Evolutionary conservation across 37 sponge, comb jelly and placozoan species (phyloP).

Genomic region (Tethya wilhelma): DNA sequence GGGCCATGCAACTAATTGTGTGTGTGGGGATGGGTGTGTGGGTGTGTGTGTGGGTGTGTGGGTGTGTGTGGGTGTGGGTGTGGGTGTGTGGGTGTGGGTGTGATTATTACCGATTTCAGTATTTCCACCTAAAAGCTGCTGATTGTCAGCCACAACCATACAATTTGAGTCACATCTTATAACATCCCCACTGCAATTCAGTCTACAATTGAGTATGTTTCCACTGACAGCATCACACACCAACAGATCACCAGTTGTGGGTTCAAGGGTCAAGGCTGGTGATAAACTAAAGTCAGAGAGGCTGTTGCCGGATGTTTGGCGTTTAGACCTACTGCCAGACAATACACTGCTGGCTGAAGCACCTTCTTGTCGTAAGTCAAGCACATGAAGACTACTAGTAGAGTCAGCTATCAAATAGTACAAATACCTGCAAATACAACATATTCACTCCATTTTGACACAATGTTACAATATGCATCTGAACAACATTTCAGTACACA

Average conservation of each 20-base stretch:
- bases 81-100: neutral
- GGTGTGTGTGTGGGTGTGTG: too few relatives aligned
- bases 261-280: conserved; percentile 31
- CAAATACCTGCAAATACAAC: neutral
- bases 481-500: too few relatives aligned
- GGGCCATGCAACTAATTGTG: too few relatives aligned
- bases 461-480: too few relatives aligned
- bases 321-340: neutral
- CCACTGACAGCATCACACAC: conserved; percentile 35
- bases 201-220: conserved; percentile 45
- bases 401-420: conserved; percentile 30
- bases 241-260: conserved; percentile 40
- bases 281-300: too few relatives aligned
- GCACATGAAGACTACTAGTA: neutral
- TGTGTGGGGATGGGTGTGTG: conserved; percentile 26
- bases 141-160: too few relatives aligned
- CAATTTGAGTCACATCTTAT: too few relatives aligned
- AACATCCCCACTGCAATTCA: neutral
- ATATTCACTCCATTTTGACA: too few relatives aligned
- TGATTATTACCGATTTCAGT: neutral
- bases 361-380: neutral
- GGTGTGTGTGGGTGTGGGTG: neutral
- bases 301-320: too few relatives aligned
- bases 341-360: neutral
- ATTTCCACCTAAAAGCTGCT: too few relatives aligned